Base-by-base conservation (phyloP, 2,113 vertebrate genomes). In the Petaurus breviceps region DNA sequence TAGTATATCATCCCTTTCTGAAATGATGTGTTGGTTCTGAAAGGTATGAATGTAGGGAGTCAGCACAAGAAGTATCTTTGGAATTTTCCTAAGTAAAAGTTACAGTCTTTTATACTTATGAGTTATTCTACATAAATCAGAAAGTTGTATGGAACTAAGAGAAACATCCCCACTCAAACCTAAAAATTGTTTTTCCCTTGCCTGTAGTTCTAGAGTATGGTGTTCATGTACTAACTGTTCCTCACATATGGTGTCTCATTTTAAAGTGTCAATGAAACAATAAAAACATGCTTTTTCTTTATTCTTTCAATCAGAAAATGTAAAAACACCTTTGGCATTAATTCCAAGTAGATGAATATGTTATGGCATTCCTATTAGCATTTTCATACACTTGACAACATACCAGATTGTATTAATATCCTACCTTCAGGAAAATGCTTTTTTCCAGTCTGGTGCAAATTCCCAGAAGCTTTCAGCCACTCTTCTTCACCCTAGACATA, bases 341-440 rank as follows among this genome's bases (percentile, higher is more conserved):
- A 97, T 98, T 98, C 98, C 96, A 31, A 50, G 51, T 92, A 97
- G 96, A 97, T 92, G 24, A 97, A 94, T 97, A 91, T 97, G 93
- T 96, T 96, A 49, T 25, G 0, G 43, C 96, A 96, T 96, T 97
- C 94, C 96, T 97, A 97, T 98, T 97, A 98, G 91, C 92, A 91
- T 97, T 90, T 95, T 93, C 96, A 92, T 12, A 19, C 96, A 92
- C 77, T 92, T 98, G 96, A 98, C 95, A 97, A 95, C 49, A 95
- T 91, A 94, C 97, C 96, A 97, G 93, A 43, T 92, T 96, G 94
- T 96, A 97, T 98, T 98, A 98, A 98, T 97, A 96, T 94, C 96
- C 93, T 57, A 97, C 96, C 92, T 98, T 97, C 93, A 96, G 97
- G 92, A 90, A 37, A 96, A 46, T 68, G 37, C 95, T 95, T 98